A percentile compares a stretch with the other conserved stretches of the same genome.
Evolutionary conservation across 2,797 vertebrate genomes (phyloP).

Genomic region (Microctenopoma lineatum): DNA sequence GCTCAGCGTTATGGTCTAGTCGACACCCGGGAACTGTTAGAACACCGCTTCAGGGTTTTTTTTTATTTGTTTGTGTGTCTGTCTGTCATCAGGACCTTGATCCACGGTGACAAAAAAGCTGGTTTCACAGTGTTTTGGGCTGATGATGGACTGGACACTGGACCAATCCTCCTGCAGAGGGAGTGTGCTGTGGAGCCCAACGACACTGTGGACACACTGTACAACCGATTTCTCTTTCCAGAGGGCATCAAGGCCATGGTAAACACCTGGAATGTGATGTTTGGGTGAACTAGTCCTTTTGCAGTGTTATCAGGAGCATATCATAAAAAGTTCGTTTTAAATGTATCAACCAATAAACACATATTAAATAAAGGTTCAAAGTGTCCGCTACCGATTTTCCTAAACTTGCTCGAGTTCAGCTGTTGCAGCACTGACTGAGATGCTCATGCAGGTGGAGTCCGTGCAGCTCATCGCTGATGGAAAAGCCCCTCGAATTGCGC

Average conservation of each 20-base stretch:
- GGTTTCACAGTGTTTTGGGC: constrained; percentile 98
- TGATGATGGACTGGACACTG: constrained; percentile 97
- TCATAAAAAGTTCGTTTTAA: not conserved
- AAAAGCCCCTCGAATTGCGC: constrained; percentile 88
- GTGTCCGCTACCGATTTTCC: too few species aligned
- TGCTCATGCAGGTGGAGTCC: constrained; percentile 87
- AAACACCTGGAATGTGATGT: constrained; percentile 32
- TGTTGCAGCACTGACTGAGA: not conserved
- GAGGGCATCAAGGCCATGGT: constrained; percentile 98
- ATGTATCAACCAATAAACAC: not conserved
- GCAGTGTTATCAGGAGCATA: not conserved
- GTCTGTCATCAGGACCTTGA: constrained; percentile 89
- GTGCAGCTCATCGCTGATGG: constrained; percentile 95
- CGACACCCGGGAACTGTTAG: not conserved
- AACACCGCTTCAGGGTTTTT: not conserved
- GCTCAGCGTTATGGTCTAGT: constrained; percentile 19
- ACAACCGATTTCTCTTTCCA: constrained; percentile 97
- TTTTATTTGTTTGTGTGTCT: constrained; percentile 9
- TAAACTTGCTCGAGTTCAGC: too few species aligned
- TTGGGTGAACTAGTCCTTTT: not conserved
- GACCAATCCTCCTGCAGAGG: constrained; percentile 93
- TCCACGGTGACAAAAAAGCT: constrained; percentile 93
- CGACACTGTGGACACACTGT: constrained; percentile 94
- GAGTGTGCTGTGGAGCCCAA: constrained; percentile 89
- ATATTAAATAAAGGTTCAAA: not conserved